Percentiles rank a stretch among this genome's conserved stretches.
These are phyloP conservation scores for Mesocricetus auratus DNA, from an alignment of 2,113 vertebrate genomes.

Conservation along the genomic window DNA sequence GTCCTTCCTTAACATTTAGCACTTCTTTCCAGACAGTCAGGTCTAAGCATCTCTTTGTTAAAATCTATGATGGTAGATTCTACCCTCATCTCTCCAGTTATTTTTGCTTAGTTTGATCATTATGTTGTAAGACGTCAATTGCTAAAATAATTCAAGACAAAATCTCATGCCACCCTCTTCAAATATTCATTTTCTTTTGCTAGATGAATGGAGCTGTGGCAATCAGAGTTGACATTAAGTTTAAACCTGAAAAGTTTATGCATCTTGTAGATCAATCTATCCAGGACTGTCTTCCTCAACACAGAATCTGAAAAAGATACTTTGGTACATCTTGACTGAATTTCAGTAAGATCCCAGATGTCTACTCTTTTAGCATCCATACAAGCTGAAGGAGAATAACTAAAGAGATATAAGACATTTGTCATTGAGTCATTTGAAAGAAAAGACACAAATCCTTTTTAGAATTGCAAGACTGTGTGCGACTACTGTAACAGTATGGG, in stretches of 20 bases:
- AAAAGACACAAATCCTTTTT: background rate
- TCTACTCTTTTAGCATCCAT: background rate
- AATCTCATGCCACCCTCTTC: background rate
- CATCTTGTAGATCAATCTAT: background rate
- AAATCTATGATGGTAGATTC: background rate
- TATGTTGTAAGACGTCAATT: conserved; percentile 44
- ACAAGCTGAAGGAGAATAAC: background rate
- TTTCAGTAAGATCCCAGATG: background rate
- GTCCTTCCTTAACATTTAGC: background rate
- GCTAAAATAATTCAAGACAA: conserved; percentile 14
- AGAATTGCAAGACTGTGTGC: background rate
- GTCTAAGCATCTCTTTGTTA: background rate
- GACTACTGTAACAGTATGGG: background rate
- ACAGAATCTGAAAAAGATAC: background rate
- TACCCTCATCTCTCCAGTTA: background rate
- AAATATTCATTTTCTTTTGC: conserved; percentile 20
- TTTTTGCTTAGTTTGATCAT: background rate
- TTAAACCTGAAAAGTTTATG: background rate
- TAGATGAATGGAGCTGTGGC: background rate
- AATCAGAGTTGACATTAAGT: background rate
- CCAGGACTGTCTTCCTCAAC: background rate
- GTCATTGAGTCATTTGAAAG: background rate
- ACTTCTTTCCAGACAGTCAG: background rate
- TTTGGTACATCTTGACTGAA: background rate
- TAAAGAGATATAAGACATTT: background rate